Evolutionary conservation across 2,888 invertebrate genomes (phyloP).

Genomic region (Allacma fusca): DNA sequence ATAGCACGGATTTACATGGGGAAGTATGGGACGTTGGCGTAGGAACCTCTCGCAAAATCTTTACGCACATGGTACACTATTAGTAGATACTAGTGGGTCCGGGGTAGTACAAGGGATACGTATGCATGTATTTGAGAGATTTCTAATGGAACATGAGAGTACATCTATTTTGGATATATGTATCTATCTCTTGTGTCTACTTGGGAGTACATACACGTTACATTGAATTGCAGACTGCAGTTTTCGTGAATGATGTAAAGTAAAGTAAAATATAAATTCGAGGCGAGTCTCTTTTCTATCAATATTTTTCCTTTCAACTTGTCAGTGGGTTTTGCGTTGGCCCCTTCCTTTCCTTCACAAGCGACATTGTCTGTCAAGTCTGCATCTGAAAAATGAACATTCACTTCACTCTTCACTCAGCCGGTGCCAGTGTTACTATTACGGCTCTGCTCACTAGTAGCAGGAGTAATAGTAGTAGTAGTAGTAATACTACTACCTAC

Average conservation of each 20-base stretch:
- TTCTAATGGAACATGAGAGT: no score
- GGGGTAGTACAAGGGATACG: no score
- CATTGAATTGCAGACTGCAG: constrained; percentile 42
- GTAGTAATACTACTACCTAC: not conserved
- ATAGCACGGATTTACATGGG: no score
- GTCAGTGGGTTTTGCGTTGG: constrained; percentile 59
- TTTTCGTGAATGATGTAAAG: constrained; percentile 44
- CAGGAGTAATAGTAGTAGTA: not conserved
- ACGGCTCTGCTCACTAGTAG: constrained; percentile 19
- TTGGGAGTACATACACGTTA: no score
- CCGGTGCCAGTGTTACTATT: constrained; percentile 41
- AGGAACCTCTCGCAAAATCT: constrained; percentile 3
- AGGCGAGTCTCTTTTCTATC: constrained; percentile 60
- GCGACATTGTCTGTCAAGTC: constrained; percentile 60
- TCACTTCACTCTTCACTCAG: constrained; percentile 54
- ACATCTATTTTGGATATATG: no score
- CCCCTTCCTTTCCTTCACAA: constrained; percentile 52
- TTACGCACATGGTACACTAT: not conserved
- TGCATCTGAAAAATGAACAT: constrained; percentile 60
- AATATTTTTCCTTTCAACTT: constrained; percentile 61
- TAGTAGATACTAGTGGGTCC: no score
- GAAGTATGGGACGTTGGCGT: not conserved
- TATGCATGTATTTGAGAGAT: no score
- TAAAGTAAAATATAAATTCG: constrained; percentile 58
- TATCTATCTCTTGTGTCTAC: no score